Evolutionary conservation across 2,113 vertebrate species (phyloP).

Genomic region (Pelobates fuscus): DNA sequence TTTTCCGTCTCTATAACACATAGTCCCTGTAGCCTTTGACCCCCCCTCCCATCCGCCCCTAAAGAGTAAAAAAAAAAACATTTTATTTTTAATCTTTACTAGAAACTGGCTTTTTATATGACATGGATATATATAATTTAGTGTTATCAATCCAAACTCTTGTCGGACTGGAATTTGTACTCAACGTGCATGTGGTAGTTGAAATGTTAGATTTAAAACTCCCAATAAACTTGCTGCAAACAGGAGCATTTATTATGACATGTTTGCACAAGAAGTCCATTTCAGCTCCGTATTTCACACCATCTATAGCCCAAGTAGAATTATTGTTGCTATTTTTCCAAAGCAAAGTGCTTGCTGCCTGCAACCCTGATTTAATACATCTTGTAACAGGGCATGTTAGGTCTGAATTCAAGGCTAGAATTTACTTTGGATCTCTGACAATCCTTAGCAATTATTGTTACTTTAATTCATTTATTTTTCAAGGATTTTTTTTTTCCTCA

Average conservation of each 20-base stretch:
- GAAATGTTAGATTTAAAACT: constrained; percentile 79
- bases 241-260: constrained; percentile 70
- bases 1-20: background rate
- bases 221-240: constrained; percentile 69
- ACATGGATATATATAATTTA: constrained; percentile 80
- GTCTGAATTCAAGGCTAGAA: background rate
- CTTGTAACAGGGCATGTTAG: constrained; percentile 9
- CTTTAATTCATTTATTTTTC: background rate
- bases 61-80: background rate
- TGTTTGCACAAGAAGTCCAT: constrained; percentile 82
- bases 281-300: constrained; percentile 57
- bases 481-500: too few species aligned
- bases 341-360: constrained; percentile 21
- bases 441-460: background rate
- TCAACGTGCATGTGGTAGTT: constrained; percentile 72
- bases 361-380: constrained; percentile 34
- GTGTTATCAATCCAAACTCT: constrained; percentile 77
- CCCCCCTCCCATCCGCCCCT: too few species aligned
- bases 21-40: background rate
- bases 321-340: constrained; percentile 58
- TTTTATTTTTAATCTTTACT: constrained; percentile 43
- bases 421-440: background rate
- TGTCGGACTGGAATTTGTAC: constrained; percentile 80
- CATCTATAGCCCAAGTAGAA: constrained; percentile 54
- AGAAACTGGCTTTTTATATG: constrained; percentile 56